Evolutionary conservation across 2,113 vertebrate species (phyloP).

Genomic region (Nothoprocta perdicaria): DNA sequence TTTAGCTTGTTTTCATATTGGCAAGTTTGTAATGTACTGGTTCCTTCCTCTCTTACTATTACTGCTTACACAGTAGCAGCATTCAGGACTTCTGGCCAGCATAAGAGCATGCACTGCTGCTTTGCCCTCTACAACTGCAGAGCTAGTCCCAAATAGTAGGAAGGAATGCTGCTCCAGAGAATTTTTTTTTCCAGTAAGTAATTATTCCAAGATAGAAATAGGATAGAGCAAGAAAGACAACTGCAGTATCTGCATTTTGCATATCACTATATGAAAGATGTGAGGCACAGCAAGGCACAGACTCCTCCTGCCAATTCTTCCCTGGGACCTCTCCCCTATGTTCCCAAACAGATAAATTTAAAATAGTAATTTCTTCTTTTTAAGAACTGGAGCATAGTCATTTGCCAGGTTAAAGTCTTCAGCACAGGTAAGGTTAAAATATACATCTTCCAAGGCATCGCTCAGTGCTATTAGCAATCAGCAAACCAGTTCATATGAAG

Average conservation of each 20-base stretch:
- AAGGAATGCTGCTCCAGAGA: not conserved
- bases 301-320: not conserved
- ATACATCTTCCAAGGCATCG: not conserved
- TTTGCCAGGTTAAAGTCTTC: not conserved
- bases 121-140: not conserved
- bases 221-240: not conserved
- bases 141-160: not conserved
- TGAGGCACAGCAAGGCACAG: not conserved
- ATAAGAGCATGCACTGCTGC: not conserved
- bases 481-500: not conserved
- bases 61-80: not conserved
- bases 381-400: not conserved
- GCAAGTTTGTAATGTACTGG: accelerated
- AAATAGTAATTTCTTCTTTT: not conserved
- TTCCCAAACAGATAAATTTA: not conserved
- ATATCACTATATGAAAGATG: not conserved
- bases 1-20: not conserved
- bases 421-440: not conserved
- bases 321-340: not conserved
- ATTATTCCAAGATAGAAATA: not conserved
- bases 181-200: not conserved
- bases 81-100: not conserved
- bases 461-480: not conserved
- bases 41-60: not conserved
- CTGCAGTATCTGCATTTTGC: not conserved